Evolutionary conservation across 2,888 invertebrate genomes (phyloP).

Genomic region (Athrips mouffetella): DNA sequence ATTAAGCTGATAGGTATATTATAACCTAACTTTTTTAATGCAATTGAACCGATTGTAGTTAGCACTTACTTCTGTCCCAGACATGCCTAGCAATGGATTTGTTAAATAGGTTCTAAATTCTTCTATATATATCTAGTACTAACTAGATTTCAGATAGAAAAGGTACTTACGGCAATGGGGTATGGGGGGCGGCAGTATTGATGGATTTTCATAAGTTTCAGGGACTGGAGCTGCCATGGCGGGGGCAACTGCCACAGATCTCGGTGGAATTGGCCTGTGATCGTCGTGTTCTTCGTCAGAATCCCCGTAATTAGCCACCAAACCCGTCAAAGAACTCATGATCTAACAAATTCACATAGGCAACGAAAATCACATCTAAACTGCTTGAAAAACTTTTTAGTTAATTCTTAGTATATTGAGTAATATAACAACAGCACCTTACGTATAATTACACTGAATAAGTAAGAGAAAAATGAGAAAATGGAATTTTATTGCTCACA

Average conservation of each 20-base stretch:
- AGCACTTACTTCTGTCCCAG: too few species aligned
- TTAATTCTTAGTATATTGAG: not conserved
- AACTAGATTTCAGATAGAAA: not conserved
- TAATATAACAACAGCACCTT: not conserved
- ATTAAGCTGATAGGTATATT: too few species aligned
- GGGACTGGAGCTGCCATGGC: not conserved
- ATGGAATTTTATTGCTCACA: not conserved
- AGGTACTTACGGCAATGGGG: slow-evolving; percentile 62
- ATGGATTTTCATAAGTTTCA: slow-evolving; percentile 21
- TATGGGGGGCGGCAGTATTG: slow-evolving; percentile 63
- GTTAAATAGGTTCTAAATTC: too few species aligned
- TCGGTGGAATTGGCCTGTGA: slow-evolving; percentile 14
- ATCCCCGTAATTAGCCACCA: slow-evolving; percentile 63
- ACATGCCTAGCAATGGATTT: too few species aligned
- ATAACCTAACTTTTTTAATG: too few species aligned
- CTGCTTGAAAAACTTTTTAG: not conserved
- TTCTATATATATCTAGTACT: too few species aligned
- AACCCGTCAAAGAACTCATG: slow-evolving; percentile 65
- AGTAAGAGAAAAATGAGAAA: not conserved
- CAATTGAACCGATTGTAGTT: too few species aligned
- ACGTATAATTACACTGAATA: not conserved
- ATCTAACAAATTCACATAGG: not conserved
- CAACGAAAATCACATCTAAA: not conserved
- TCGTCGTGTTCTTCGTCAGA: slow-evolving; percentile 64
- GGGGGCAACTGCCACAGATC: not conserved